Base-by-base conservation (phyloP, 2,888 invertebrate genomes). In the Doris montereyensis region DNA sequence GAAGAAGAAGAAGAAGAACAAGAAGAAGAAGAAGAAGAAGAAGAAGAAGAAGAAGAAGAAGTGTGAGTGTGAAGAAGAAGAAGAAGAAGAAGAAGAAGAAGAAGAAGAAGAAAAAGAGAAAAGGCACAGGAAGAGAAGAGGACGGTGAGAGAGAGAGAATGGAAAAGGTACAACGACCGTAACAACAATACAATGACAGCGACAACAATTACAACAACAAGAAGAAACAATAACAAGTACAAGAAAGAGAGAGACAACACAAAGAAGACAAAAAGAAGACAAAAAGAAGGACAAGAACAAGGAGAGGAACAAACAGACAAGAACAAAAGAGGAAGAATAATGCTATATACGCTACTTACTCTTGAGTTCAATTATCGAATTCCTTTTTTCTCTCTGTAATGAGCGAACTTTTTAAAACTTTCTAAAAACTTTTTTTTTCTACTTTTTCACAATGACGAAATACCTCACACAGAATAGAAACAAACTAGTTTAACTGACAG, bases 231-330 rank as follows among this genome's bases (percentile, higher is more conserved):
- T n/a, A n/a, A n/a, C n/a, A n/a, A n/a, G n/a, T n/a, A n/a, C n/a
- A n/a, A 41, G 52, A 41, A 17, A 41, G 52, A 41, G 52, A 41
- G 52, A 41, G 52, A 41, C 8, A 41, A 17, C 5, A 17, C 5
- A 17, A 41, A 17, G 17, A 17, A 41, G 52, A 41, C 8, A 41
- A 17, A 41, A 17, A 41, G 52, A 41, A 17, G 17, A 62, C 13
- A 65, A 2, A 28, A 41, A 26, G 0, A 28, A 62, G 58, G 26
- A 30, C 4, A 34, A 32, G 28, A 52, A 41, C n/a, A 28, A 67
- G 41, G 58, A 67, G 81, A 75, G 60, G 41, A 73, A 65, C 65
- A 68, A 62, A 71, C 70, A 65, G 77, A 65, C n/a, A 21, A 35
- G 68, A 67, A 76, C 30, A 41, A 77, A 34, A 65, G 70, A 28